Evolutionary conservation across 1,140 invertebrate genomes (phyloP), one percentile per base, ranked within the genome.

Genomic region (Sycophaga agraensis): DNA sequence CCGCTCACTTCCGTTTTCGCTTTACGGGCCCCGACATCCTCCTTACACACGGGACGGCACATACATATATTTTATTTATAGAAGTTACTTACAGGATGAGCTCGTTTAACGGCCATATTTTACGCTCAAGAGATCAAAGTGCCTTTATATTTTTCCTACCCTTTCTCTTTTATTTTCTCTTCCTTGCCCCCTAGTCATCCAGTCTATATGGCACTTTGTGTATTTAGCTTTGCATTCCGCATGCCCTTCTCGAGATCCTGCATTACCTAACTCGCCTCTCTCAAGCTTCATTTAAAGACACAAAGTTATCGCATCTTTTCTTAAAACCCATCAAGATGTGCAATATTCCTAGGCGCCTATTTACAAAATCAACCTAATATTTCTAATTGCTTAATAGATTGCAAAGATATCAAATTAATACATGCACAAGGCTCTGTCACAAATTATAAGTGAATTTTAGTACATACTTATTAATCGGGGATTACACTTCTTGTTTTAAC

Each of bases 21-120:
- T 17, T 19, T 34, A n/a, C n/a, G n/a, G n/a, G n/a, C n/a, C n/a
- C n/a, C n/a, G n/a, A n/a, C n/a, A n/a, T n/a, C n/a, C n/a, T n/a
- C n/a, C n/a, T n/a, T n/a, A n/a, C n/a, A n/a, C n/a, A n/a, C n/a
- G n/a, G n/a, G n/a, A n/a, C n/a, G n/a, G n/a, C n/a, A n/a, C n/a
- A n/a, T n/a, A n/a, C n/a, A n/a, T n/a, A n/a, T 37, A 17, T 42
- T 51, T 65, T 56, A 56, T 56, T 56, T 51, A 60, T 60, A 40
- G 42, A 64, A 37, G 14, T 24, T 24, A 37, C 24, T 19, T 16
- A 28, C 39, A n/a, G 17, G 31, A 21, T 22, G 16, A 26, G 7
- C 51, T 42, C 45, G 46, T 35, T 68, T 54, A 66, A 66, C 64
- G 45, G 64, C 64, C 60, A 63, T 66, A 65, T 68, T 68, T 65